Conservation (phyloP, 2,113 vertebrate species). For the Empidonax traillii region DNA sequence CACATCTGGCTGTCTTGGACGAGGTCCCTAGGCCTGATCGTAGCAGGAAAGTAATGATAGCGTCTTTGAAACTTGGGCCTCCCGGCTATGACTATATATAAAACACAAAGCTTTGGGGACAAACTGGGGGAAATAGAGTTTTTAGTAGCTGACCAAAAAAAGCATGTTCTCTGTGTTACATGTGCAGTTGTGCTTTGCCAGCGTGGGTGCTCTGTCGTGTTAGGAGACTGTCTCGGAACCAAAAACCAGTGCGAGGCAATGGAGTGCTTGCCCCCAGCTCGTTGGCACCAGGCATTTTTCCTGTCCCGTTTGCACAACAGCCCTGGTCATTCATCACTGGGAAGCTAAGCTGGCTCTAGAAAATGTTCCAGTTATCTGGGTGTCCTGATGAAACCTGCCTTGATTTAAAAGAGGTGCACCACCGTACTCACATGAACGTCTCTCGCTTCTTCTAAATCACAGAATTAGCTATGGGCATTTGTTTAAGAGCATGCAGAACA, state of each 20-base stretch:
- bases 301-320: neutral
- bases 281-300: neutral
- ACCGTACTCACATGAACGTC: neutral
- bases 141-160: neutral
- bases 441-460: slow-evolving; percentile 18
- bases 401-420: neutral
- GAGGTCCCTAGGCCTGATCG: neutral
- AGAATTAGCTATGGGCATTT: slow-evolving; percentile 59
- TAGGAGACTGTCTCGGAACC: neutral
- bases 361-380: neutral
- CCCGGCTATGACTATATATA: neutral
- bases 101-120: neutral
- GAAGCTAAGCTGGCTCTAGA: neutral
- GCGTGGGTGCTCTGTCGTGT: neutral
- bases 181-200: neutral
- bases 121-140: neutral
- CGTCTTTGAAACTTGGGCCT: neutral
- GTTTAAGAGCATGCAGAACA: slow-evolving; percentile 33
- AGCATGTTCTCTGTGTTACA: neutral
- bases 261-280: neutral
- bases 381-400: slow-evolving; percentile 35
- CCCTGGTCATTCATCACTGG: neutral
- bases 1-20: neutral
- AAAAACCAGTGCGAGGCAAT: neutral
- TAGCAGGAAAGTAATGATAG: neutral